Percentiles rank a stretch among this genome's conserved stretches.
phyloP scores from a whole-genome alignment of 1,140 invertebrate genomes.

The Hyposmocoma kahamanoa region DNA sequence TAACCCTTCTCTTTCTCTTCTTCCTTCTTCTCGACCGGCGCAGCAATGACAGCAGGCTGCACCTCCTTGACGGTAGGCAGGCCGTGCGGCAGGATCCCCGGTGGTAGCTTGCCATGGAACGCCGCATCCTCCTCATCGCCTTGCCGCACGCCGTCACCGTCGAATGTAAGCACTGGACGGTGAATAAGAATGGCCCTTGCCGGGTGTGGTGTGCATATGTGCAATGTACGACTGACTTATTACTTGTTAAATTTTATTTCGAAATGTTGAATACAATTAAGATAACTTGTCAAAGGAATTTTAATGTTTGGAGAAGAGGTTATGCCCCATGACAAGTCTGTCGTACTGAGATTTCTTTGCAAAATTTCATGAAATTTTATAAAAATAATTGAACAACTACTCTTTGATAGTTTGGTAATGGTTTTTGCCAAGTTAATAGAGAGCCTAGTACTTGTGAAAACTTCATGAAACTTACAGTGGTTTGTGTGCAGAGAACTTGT shows the following conservation, averaged over 20 bases:
- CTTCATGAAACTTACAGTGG: too few species aligned
- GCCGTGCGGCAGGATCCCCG: conserved; percentile 91
- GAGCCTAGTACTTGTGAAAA: too few species aligned
- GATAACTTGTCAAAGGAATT: not conserved
- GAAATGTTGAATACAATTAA: too few species aligned
- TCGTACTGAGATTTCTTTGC: not conserved
- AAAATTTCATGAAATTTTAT: not conserved
- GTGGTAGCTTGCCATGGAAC: conserved; percentile 91
- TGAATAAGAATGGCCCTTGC: conserved; percentile 84
- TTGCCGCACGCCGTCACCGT: conserved; percentile 86
- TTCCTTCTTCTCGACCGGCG: conserved; percentile 84
- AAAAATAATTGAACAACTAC: too few species aligned
- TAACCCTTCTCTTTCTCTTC: conserved; percentile 76
- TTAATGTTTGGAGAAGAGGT: not conserved
- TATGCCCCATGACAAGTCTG: too few species aligned
- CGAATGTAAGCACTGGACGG: conserved; percentile 98
- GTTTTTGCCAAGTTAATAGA: too few species aligned
- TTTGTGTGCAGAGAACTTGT: too few species aligned
- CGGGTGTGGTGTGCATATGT: conserved; percentile 18
- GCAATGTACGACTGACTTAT: conserved; percentile 25
- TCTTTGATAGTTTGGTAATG: too few species aligned
- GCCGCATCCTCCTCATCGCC: conserved; percentile 93
- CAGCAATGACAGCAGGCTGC: conserved; percentile 88
- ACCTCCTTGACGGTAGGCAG: conserved; percentile 97
- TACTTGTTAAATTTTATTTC: not conserved